Conservation (phyloP, 2,113 vertebrate genomes). For the Bungarus multicinctus region DNA sequence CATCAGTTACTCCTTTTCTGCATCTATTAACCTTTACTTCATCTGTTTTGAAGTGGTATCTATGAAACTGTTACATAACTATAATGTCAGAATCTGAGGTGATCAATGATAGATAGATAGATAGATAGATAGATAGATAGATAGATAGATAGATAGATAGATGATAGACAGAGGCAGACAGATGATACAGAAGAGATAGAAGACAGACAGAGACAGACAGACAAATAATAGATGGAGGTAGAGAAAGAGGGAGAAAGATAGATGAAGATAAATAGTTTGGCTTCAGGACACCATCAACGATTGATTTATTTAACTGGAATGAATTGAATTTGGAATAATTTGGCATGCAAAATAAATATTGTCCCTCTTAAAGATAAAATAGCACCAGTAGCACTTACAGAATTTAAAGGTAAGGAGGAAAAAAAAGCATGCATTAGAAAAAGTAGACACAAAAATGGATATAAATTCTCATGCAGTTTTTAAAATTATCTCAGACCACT, state of each 20-base stretch:
- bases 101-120: not conserved
- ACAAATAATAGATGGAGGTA: too few relatives aligned
- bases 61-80: not conserved
- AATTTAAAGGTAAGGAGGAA: not conserved
- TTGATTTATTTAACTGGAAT: not conserved
- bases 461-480: not conserved
- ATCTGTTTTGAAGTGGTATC: slow-evolving; percentile 13
- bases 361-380: not conserved
- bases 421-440: not conserved
- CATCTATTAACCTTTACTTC: slow-evolving; percentile 49
- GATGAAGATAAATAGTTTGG: not conserved
- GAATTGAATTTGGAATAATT: not conserved
- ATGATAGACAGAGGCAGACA: too few relatives aligned
- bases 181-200: too few relatives aligned
- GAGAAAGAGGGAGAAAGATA: not conserved
- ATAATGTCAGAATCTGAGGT: not conserved
- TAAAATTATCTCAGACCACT: not conserved
- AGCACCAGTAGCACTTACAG: not conserved
- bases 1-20: slow-evolving; percentile 45
- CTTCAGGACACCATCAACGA: not conserved
- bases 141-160: too few relatives aligned
- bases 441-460: not conserved
- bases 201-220: too few relatives aligned
- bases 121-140: too few relatives aligned
- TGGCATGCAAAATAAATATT: not conserved